A percentile compares a stretch with the other conserved stretches of the same genome.
Evolutionary conservation across 1,140 invertebrate species (phyloP).

Genomic region (Pseudomyrmex dendroicus): DNA sequence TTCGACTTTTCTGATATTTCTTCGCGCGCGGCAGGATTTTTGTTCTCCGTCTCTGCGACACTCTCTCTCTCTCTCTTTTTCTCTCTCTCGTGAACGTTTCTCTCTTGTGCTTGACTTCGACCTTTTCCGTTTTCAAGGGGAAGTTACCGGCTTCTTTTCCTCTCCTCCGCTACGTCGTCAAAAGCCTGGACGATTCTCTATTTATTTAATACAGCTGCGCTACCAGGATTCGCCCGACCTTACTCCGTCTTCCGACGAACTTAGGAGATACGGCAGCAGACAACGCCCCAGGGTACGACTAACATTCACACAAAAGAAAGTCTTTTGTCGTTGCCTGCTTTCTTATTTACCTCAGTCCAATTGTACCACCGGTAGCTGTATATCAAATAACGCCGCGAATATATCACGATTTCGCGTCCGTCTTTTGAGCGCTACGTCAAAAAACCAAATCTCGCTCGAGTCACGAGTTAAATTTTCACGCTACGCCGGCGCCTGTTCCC

Average conservation of each 20-base stretch:
- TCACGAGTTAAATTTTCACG: constrained; percentile 53
- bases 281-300: constrained; percentile 71
- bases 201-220: constrained; percentile 78
- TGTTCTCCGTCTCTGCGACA: constrained; percentile 24
- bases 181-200: constrained; percentile 65
- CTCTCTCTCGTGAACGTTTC: too few relatives aligned
- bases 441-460: constrained; percentile 45
- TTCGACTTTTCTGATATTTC: constrained; percentile 54
- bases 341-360: constrained; percentile 80
- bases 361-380: constrained; percentile 70
- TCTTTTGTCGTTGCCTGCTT: constrained; percentile 75
- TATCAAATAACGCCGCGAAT: constrained; percentile 73
- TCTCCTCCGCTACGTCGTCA: constrained; percentile 46
- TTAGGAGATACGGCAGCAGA: constrained; percentile 75
- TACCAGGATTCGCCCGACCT: constrained; percentile 52
- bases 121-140: constrained; percentile 45
- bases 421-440: constrained; percentile 47
- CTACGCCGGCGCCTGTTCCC: constrained; percentile 37
- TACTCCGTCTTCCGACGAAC: constrained; percentile 59
- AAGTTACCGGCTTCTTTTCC: constrained; percentile 36
- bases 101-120: constrained; percentile 33
- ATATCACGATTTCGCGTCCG: constrained; percentile 35
- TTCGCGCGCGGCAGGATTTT: constrained; percentile 40
- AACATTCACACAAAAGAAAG: constrained; percentile 48
- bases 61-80: constrained; percentile 1